phyloP scores from a whole-genome alignment of 2,113 vertebrate genomes.

The Perca flavescens region DNA sequence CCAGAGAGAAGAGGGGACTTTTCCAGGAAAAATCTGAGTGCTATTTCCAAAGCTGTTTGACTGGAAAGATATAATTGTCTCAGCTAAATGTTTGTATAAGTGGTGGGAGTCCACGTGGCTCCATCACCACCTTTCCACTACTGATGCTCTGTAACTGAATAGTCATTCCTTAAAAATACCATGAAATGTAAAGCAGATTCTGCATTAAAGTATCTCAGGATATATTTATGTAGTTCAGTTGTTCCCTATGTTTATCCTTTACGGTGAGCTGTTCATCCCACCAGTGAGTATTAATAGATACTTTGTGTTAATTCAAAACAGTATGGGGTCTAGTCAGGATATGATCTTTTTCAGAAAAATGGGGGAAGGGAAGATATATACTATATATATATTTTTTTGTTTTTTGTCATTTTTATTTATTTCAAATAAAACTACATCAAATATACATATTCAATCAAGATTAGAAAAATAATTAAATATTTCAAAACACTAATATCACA shows the following conservation, averaged over 20 bases:
- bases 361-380: neutral
- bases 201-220: slow-evolving; percentile 80
- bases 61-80: slow-evolving; percentile 24
- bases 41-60: slow-evolving; percentile 14
- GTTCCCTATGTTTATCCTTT: slow-evolving; percentile 8
- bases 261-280: neutral
- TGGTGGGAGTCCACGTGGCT: slow-evolving; percentile 33
- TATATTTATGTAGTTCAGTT: slow-evolving; percentile 59
- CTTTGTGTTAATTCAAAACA: slow-evolving; percentile 1
- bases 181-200: slow-evolving; percentile 62
- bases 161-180: slow-evolving; percentile 69
- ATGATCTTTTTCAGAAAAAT: neutral
- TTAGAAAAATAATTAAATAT: slow-evolving; percentile 81
- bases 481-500: slow-evolving; percentile 68
- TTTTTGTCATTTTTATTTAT: slow-evolving; percentile 66
- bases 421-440: slow-evolving; percentile 79
- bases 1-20: slow-evolving; percentile 84
- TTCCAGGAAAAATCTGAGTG: slow-evolving; percentile 89
- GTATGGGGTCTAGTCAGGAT: slow-evolving; percentile 2
- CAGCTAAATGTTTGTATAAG: slow-evolving; percentile 52
- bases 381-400: neutral
- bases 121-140: slow-evolving; percentile 28
- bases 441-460: slow-evolving; percentile 75
- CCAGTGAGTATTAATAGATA: neutral
- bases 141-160: slow-evolving; percentile 47